Percentiles rank a stretch among this genome's conserved stretches.
phyloP scores from a whole-genome alignment of 2,797 vertebrate genomes.

The Pogoniulus pusillus region DNA sequence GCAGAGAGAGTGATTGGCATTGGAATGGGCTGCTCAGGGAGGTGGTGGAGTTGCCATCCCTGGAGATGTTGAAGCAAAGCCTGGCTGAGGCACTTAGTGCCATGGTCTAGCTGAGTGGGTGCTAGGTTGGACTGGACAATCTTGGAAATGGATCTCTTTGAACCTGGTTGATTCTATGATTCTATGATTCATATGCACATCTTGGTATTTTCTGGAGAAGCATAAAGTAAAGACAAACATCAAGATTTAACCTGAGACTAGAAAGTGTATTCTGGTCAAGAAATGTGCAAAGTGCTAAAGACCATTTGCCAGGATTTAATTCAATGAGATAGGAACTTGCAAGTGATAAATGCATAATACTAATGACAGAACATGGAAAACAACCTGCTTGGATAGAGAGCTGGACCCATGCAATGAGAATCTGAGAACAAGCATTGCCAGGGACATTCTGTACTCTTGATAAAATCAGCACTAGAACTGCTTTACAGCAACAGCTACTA shows the following conservation, averaged over 20 bases:
- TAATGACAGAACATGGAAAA: not conserved
- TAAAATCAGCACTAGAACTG: conserved; percentile 33
- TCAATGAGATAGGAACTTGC: not conserved
- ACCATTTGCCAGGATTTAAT: not conserved
- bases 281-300: not conserved
- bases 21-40: no score
- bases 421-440: conserved; percentile 22
- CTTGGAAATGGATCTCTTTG: no score
- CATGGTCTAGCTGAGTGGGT: no score
- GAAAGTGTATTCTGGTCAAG: not conserved
- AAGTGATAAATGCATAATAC: not conserved
- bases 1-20: no score
- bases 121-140: no score
- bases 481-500: conserved; percentile 30
- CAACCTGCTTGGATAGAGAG: not conserved
- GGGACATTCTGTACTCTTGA: conserved; percentile 29
- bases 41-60: no score
- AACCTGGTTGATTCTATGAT: no score
- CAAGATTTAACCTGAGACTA: not conserved
- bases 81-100: no score
- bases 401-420: not conserved
- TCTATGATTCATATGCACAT: no score
- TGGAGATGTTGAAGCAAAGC: no score
- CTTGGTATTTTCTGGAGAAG: not conserved
- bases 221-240: not conserved